These are phyloP conservation scores for Drosophila equinoxialis DNA, from an alignment of 1,140 invertebrate species.

Conservation along the genomic window DNA sequence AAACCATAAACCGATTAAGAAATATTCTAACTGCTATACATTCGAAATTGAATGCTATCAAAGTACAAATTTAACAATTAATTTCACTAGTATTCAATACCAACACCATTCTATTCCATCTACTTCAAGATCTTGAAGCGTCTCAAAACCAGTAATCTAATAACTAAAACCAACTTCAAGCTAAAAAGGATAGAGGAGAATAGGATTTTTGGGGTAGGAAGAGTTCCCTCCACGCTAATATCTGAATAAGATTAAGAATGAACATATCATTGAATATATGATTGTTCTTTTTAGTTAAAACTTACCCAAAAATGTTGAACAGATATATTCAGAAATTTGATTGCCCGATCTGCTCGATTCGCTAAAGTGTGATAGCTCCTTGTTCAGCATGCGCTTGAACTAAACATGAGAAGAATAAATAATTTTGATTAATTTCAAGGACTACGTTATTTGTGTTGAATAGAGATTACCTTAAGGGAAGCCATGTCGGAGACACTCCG, in stretches of 20 bases:
- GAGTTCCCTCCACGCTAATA: too few species aligned
- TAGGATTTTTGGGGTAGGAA: too few species aligned
- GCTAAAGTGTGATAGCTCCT: slow-evolving; percentile 99
- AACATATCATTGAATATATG: too few species aligned
- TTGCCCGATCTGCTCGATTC: slow-evolving; percentile 99
- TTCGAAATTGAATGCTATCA: too few species aligned
- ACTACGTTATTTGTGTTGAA: not conserved
- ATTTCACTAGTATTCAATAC: too few species aligned
- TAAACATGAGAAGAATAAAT: slow-evolving; percentile 84
- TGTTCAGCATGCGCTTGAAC: slow-evolving; percentile 99
- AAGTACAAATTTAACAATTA: not conserved
- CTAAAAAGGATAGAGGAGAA: too few species aligned
- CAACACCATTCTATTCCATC: too few species aligned
- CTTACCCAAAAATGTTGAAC: slow-evolving; percentile 99
- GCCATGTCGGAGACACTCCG: slow-evolving; percentile 99
- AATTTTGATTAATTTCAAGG: slow-evolving; percentile 1
- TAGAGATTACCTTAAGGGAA: slow-evolving; percentile 94
- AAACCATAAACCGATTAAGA: not conserved
- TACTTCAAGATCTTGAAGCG: too few species aligned
- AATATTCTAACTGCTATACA: too few species aligned
- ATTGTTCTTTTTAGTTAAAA: slow-evolving; percentile 42
- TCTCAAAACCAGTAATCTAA: too few species aligned
- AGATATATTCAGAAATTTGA: slow-evolving; percentile 99
- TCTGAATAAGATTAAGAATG: too few species aligned
- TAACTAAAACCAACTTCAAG: too few species aligned